A percentile compares a stretch with the other conserved stretches of the same genome.
Conservation (phyloP, 2,797 vertebrate genomes). For the Anisognathus igniventris region DNA sequence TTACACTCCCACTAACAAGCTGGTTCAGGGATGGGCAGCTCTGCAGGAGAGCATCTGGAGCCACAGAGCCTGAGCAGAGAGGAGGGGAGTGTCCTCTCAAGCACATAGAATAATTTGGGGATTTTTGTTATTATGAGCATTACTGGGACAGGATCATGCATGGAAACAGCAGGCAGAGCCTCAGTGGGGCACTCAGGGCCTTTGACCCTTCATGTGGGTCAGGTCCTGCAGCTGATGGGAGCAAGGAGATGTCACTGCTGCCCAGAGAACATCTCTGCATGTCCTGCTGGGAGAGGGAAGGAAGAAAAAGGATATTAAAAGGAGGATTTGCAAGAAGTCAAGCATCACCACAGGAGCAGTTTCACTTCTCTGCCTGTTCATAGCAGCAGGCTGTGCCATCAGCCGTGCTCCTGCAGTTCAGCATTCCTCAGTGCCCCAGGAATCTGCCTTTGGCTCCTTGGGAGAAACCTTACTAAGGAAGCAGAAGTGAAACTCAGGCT, state of each 20-base stretch:
- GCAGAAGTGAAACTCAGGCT: background rate
- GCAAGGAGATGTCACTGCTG: background rate
- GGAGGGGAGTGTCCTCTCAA: background rate
- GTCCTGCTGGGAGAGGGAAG: background rate
- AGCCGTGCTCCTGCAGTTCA: rapidly evolving
- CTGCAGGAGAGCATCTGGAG: conserved; percentile 51
- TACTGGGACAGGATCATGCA: background rate
- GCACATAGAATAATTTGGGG: background rate
- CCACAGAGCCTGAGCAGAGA: conserved; percentile 31
- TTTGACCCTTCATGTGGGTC: background rate
- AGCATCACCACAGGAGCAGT: background rate
- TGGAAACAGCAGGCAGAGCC: background rate
- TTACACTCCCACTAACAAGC: conserved; percentile 76
- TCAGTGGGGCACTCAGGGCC: background rate
- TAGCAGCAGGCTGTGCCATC: background rate
- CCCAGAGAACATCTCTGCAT: background rate
- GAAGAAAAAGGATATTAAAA: background rate
- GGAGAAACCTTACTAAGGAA: background rate
- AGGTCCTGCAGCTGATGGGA: background rate
- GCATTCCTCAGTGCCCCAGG: background rate
- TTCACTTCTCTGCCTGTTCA: background rate
- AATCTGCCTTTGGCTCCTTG: background rate
- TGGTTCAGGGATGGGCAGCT: conserved; percentile 59
- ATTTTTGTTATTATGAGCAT: background rate
- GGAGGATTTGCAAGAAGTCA: background rate